Conservation (phyloP, 2,888 invertebrate species). For the Endomychus coccineus region DNA sequence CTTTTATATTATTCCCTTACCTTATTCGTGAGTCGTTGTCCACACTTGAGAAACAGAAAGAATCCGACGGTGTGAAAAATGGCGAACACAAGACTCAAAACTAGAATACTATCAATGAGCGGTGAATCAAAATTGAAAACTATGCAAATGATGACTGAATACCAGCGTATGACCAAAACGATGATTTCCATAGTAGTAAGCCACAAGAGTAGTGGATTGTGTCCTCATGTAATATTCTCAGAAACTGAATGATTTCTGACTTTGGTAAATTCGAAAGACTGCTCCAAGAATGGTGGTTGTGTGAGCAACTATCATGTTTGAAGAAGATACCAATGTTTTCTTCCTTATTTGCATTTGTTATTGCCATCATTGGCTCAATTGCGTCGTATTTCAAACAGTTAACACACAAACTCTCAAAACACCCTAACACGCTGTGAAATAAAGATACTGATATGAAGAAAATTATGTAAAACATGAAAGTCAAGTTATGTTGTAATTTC, state of each 20-base stretch:
- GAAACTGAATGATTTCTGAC: conserved; percentile 35
- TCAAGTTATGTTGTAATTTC: conserved; percentile 30
- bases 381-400: conserved; percentile 34
- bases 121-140: conserved; percentile 34
- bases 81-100: conserved; percentile 37
- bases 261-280: conserved; percentile 25
- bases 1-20: too few species aligned
- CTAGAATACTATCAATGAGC: conserved; percentile 32
- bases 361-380: conserved; percentile 35
- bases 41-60: conserved; percentile 36
- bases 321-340: conserved; percentile 35
- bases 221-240: conserved; percentile 38
- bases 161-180: conserved; percentile 39
- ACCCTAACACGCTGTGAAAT: conserved; percentile 33
- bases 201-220: conserved; percentile 38
- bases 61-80: conserved; percentile 36
- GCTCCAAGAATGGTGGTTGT: conserved; percentile 26
- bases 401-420: conserved; percentile 38
- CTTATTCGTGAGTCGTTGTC: conserved; percentile 38
- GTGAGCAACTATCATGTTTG: conserved; percentile 31
- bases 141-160: conserved; percentile 39
- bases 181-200: conserved; percentile 37
- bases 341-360: conserved; percentile 34
- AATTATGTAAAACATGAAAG: conserved; percentile 34
- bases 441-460: conserved; percentile 29